Evolutionary conservation across 2,888 invertebrate genomes (phyloP).

Genomic region (Drosophila seclusa): DNA sequence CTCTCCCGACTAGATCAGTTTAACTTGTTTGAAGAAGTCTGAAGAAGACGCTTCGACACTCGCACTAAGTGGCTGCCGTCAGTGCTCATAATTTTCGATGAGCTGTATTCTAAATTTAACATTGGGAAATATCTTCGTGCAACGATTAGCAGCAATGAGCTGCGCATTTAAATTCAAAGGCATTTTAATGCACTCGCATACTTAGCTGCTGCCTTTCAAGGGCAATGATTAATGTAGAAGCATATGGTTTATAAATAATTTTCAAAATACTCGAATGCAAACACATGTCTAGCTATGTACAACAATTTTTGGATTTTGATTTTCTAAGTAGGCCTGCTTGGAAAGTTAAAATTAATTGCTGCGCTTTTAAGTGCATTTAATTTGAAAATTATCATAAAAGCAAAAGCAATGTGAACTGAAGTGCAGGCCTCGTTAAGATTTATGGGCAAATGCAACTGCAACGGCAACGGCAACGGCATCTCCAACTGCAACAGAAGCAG

Average conservation of each 20-base stretch:
- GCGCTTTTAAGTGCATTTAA: constrained; percentile 73
- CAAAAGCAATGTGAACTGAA: constrained; percentile 37
- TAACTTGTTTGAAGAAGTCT: constrained; percentile 9
- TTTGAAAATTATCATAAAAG: constrained; percentile 48
- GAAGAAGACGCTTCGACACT: constrained; percentile 26
- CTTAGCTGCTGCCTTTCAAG: constrained; percentile 41
- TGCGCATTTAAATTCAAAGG: constrained; percentile 63
- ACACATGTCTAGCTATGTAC: constrained; percentile 44
- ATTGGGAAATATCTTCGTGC: constrained; percentile 34
- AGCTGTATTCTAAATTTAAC: constrained; percentile 72
- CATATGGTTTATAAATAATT: constrained; percentile 26
- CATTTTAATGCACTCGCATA: constrained; percentile 45
- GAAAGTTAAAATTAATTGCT: constrained; percentile 64
- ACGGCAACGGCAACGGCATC: constrained; percentile 8
- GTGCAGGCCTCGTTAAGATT: constrained; percentile 57
- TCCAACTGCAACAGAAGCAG: not conserved
- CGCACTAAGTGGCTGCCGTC: constrained; percentile 42
- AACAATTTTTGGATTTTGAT: constrained; percentile 54
- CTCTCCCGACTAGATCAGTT: not conserved
- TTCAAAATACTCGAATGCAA: constrained; percentile 24
- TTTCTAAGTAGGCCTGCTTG: constrained; percentile 52
- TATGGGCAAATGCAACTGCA: constrained; percentile 44
- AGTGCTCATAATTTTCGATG: constrained; percentile 65
- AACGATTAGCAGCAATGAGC: constrained; percentile 76
- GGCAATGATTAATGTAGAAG: constrained; percentile 50